phyloP scores from a whole-genome alignment of 2,113 vertebrate genomes.

The Leptosomus discolor region DNA sequence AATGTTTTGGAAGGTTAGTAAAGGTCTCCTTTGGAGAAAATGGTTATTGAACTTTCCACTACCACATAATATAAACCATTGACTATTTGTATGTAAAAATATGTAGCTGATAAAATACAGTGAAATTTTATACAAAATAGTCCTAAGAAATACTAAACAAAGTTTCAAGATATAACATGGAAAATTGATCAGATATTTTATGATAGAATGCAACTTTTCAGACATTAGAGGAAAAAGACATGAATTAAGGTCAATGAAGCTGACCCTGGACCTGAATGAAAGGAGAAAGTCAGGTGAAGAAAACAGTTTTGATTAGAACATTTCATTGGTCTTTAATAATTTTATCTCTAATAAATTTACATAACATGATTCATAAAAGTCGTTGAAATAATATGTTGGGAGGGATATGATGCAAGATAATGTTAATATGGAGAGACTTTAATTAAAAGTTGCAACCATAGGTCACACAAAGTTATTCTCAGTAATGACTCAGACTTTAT shows the following conservation, averaged over 20 bases:
- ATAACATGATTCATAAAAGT: neutral
- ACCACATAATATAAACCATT: neutral
- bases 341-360: neutral
- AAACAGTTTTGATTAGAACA: neutral
- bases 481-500: neutral
- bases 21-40: neutral
- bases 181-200: neutral
- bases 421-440: neutral
- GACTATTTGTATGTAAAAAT: neutral
- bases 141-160: neutral
- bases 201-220: neutral
- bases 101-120: neutral
- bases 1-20: neutral
- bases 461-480: neutral
- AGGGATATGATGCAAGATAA: neutral
- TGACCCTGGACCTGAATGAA: neutral
- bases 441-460: conserved; percentile 7
- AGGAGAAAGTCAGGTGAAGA: neutral
- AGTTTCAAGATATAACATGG: neutral
- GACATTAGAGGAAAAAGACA: neutral
- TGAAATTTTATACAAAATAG: neutral
- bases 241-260: neutral
- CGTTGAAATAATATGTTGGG: conserved; percentile 5
- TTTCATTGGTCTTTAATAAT: neutral
- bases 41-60: neutral